phyloP scores from a whole-genome alignment of 1,140 invertebrate species.

The Drosophila yakuba region DNA sequence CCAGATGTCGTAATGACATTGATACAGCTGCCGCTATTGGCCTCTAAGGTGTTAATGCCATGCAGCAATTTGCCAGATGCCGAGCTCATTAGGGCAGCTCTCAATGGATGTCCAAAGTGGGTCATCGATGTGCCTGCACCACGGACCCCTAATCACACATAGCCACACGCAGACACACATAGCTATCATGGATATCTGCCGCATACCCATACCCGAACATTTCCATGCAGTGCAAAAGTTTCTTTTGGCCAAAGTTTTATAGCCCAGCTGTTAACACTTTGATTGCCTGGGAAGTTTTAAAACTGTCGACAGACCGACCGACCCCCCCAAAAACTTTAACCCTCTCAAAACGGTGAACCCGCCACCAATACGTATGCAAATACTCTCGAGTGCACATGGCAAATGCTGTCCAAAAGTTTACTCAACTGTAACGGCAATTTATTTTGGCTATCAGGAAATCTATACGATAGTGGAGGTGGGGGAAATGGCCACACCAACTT shows the following conservation, averaged over 20 bases:
- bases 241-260: constrained; percentile 69
- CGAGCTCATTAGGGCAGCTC: constrained; percentile 39
- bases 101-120: constrained; percentile 32
- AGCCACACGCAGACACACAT: not conserved
- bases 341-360: constrained; percentile 10
- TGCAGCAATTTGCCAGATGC: constrained; percentile 38
- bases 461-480: constrained; percentile 10
- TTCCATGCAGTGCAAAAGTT: constrained; percentile 60
- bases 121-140: constrained; percentile 13
- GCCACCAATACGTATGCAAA: constrained; percentile 60
- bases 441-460: constrained; percentile 43
- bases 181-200: not conserved
- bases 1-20: constrained; percentile 24
- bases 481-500: not conserved
- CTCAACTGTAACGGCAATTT: constrained; percentile 62
- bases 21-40: constrained; percentile 40
- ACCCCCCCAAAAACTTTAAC: constrained; percentile 29
- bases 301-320: constrained; percentile 43
- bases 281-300: constrained; percentile 71
- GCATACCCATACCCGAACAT: constrained; percentile 13
- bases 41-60: constrained; percentile 67
- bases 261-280: constrained; percentile 76
- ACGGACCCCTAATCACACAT: constrained; percentile 5
- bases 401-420: constrained; percentile 57
- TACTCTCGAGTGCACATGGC: constrained; percentile 61